Evolutionary conservation across 1,140 invertebrate species (phyloP).

Genomic region (Arion vulgaris): DNA sequence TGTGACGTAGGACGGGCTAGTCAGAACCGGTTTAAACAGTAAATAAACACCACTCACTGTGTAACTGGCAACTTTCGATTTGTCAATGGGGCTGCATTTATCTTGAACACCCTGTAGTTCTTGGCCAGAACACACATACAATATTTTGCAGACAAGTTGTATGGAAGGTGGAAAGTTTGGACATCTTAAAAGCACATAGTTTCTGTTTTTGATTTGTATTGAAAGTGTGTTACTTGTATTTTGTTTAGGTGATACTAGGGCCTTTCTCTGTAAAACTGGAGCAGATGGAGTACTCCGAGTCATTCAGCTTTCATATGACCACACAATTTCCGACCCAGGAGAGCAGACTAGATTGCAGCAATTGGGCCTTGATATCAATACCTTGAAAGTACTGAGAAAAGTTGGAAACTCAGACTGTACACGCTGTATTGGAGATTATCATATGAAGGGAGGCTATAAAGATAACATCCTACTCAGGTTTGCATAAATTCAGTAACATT

Average conservation of each 20-base stretch:
- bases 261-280: conserved; percentile 86
- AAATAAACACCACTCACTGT: no score
- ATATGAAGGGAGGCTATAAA: conserved; percentile 88
- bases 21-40: no score
- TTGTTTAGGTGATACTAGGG: conserved; percentile 78
- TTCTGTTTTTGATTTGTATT: no score
- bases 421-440: conserved; percentile 90
- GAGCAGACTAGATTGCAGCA: conserved; percentile 83
- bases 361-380: conserved; percentile 77
- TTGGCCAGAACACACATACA: no score
- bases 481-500: neutral
- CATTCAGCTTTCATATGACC: conserved; percentile 86
- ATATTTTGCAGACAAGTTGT: no score
- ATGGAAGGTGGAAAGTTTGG: no score
- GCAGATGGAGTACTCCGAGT: conserved; percentile 85
- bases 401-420: conserved; percentile 76
- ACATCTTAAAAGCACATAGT: no score
- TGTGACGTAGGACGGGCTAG: no score
- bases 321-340: conserved; percentile 87
- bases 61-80: no score
- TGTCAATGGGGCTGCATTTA: no score
- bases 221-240: neutral
- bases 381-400: conserved; percentile 74
- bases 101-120: no score
- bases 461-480: conserved; percentile 81